Conservation (phyloP, 2,113 vertebrate genomes). For the Petaurus breviceps region DNA sequence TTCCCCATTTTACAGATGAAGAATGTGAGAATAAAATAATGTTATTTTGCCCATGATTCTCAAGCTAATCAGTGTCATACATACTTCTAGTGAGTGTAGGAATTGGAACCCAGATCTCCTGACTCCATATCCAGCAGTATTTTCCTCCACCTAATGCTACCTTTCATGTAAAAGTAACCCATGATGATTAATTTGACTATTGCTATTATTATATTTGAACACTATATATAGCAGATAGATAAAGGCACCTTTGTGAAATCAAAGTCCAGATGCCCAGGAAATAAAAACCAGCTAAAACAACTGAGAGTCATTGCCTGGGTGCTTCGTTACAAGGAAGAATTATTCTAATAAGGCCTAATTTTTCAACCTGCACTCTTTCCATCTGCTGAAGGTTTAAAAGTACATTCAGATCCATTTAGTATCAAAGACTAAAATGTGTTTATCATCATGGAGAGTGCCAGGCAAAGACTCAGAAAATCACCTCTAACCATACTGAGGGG, state of each 20-base stretch:
- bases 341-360: slow-evolving; percentile 67
- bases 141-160: neutral
- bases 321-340: slow-evolving; percentile 51
- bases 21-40: neutral
- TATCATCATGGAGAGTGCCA: slow-evolving; percentile 64
- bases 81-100: neutral
- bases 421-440: slow-evolving; percentile 60
- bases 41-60: neutral
- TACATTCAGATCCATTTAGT: slow-evolving; percentile 68
- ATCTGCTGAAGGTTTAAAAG: slow-evolving; percentile 68
- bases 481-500: slow-evolving; percentile 27
- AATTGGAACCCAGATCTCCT: neutral
- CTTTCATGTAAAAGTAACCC: neutral
- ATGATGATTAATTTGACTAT: neutral
- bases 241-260: neutral
- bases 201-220: neutral
- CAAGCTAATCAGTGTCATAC: neutral
- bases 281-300: slow-evolving; percentile 73
- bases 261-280: slow-evolving; percentile 51
- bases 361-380: slow-evolving; percentile 63
- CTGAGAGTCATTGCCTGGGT: slow-evolving; percentile 65
- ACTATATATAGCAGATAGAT: neutral
- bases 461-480: slow-evolving; percentile 58
- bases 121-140: neutral
- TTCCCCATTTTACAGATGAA: neutral